phyloP scores from a whole-genome alignment of 2,113 vertebrate species.

The Porphyrio hochstetteri region DNA sequence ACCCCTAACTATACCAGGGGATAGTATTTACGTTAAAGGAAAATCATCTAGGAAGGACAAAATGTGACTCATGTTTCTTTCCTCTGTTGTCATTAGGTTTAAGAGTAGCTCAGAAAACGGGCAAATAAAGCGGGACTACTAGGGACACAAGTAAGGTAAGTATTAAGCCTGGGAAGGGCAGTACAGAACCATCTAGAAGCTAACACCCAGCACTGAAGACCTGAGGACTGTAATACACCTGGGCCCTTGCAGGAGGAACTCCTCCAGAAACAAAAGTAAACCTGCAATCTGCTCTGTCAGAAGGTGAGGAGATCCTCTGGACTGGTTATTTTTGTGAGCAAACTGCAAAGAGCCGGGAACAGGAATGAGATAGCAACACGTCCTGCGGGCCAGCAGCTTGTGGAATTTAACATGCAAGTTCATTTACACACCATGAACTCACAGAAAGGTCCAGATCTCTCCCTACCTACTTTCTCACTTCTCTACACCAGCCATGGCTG shows the following conservation, averaged over 20 bases:
- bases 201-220: neutral
- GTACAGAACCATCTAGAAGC: neutral
- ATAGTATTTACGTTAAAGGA: fast-evolving
- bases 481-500: neutral
- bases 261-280: neutral
- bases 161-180: neutral
- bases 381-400: neutral
- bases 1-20: neutral
- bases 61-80: neutral
- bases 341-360: neutral
- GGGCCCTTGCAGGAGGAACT: neutral
- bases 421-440: neutral
- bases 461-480: neutral
- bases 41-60: neutral
- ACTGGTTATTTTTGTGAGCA: neutral
- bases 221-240: neutral
- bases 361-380: neutral
- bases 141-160: neutral
- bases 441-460: neutral
- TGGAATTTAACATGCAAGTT: neutral
- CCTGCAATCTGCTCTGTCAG: neutral
- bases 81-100: neutral
- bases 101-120: neutral
- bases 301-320: neutral
- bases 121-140: neutral